A percentile compares a stretch with the other conserved stretches of the same genome.
Conservation (phyloP, 2,888 invertebrate genomes). For the Balanococcus diminutus region DNA sequence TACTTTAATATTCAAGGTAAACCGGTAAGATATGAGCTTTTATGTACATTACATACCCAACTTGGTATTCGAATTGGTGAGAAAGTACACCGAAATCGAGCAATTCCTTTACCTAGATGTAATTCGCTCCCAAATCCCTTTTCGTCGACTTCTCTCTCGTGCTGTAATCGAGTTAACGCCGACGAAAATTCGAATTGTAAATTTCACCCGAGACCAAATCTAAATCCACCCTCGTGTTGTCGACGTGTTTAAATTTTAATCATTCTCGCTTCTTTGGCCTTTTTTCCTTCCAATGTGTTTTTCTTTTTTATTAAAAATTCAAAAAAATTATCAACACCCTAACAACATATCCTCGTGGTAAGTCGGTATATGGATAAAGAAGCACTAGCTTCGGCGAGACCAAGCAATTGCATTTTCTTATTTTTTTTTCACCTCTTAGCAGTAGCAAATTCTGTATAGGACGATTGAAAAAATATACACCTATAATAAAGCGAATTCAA, state of each 20-base stretch:
- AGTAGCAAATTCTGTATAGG: neutral
- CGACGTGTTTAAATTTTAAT: neutral
- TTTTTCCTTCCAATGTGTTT: neutral
- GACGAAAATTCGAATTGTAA: slow-evolving; percentile 8
- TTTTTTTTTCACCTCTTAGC: neutral
- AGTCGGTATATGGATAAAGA: neutral
- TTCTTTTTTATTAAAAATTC: slow-evolving; percentile 34
- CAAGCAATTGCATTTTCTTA: neutral
- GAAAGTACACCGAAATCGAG: neutral
- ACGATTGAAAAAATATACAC: neutral
- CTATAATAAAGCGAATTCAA: slow-evolving; percentile 25
- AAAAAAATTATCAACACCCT: slow-evolving; percentile 35
- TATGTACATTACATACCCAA: neutral
- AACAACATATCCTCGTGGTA: neutral
- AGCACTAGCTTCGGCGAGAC: neutral
- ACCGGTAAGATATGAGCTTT: neutral
- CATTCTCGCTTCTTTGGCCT: neutral
- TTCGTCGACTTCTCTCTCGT: neutral
- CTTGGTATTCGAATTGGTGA: neutral
- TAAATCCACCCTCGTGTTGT: neutral
- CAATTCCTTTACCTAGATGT: neutral
- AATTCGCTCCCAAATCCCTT: neutral
- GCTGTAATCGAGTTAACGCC: neutral
- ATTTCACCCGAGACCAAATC: neutral
- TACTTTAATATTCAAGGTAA: slow-evolving; percentile 40